Conservation (phyloP, 2,113 vertebrate species). For the Tretioscincus oriximinensis region DNA sequence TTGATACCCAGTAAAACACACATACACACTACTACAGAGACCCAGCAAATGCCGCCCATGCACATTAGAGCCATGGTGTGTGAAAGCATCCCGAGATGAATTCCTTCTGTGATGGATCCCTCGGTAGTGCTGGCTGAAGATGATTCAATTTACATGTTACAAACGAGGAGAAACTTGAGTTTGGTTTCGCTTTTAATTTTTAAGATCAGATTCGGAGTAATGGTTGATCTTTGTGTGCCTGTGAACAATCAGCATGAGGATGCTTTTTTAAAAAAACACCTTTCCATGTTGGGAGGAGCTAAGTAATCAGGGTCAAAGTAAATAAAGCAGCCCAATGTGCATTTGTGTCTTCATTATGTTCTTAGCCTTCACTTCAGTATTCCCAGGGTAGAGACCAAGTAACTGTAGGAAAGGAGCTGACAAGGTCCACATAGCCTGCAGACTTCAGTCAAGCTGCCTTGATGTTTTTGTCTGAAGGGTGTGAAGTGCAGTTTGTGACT, state of each 20-base stretch:
- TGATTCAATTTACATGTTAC: not conserved
- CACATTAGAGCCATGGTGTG: no score
- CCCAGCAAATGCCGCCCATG: no score
- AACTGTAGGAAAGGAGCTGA: not conserved
- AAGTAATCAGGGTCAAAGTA: not conserved
- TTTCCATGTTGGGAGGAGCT: not conserved
- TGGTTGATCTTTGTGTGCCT: not conserved
- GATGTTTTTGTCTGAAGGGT: not conserved
- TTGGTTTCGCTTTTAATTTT: not conserved
- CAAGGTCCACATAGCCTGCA: not conserved
- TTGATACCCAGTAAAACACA: not conserved
- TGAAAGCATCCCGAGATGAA: no score
- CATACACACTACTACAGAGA: no score
- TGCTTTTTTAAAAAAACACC: not conserved
- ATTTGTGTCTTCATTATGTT: no score
- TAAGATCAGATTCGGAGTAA: not conserved
- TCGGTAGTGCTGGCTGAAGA: not conserved
- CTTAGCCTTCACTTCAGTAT: not conserved
- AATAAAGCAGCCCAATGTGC: not conserved
- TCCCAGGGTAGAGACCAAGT: no score
- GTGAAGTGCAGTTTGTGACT: not conserved
- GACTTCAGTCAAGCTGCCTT: not conserved
- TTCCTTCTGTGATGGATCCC: not conserved
- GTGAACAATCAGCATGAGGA: not conserved
- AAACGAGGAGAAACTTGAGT: not conserved